phyloP scores from a whole-genome alignment of 2,113 vertebrate species.

The Rhabdornis inornatus region DNA sequence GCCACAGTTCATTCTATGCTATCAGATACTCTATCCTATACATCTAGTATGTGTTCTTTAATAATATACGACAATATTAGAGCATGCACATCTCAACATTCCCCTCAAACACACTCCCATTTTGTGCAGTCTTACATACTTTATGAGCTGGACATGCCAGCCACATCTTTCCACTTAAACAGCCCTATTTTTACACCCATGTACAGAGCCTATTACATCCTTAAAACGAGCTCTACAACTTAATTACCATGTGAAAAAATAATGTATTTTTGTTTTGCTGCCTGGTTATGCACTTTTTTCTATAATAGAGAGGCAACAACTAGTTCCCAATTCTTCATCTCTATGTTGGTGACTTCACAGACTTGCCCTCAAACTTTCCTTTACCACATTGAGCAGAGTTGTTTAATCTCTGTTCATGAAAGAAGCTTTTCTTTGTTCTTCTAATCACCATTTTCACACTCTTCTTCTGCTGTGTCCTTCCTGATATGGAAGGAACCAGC shows the following conservation, averaged over 20 bases:
- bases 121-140: rapidly evolving
- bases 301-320: neutral
- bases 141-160: neutral
- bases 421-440: neutral
- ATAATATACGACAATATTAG: neutral
- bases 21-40: no score
- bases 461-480: neutral
- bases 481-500: neutral
- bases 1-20: neutral
- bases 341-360: neutral
- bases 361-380: neutral
- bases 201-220: neutral
- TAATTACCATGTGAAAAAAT: neutral
- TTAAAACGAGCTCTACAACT: neutral
- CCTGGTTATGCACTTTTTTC: neutral
- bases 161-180: neutral
- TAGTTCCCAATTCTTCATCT: neutral
- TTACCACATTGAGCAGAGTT: neutral
- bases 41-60: neutral
- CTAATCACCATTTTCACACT: neutral
- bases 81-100: neutral
- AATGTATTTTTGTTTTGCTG: neutral
- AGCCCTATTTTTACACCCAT: neutral
- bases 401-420: neutral
- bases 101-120: neutral